Percentiles rank a stretch among this genome's conserved stretches.
Conservation (phyloP, 1,140 invertebrate species). For the Micrasema longulum region DNA sequence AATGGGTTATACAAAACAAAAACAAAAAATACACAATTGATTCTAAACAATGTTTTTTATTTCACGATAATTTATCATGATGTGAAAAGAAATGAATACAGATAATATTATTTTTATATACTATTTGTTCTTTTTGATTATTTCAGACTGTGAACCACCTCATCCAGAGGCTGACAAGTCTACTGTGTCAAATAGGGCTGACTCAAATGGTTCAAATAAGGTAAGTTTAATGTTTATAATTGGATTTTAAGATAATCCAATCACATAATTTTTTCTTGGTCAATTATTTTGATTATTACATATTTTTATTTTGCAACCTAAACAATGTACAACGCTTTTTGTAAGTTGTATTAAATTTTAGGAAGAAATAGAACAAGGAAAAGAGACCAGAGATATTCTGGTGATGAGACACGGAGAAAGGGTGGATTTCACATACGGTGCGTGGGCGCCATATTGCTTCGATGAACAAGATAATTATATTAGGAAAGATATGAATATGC, state of each 20-base stretch:
- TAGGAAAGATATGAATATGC: conserved; percentile 91
- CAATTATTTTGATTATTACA: too few relatives aligned
- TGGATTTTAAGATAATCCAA: not conserved
- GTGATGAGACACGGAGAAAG: conserved; percentile 90
- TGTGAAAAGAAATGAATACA: too few relatives aligned
- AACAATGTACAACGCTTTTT: not conserved
- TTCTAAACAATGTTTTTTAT: too few relatives aligned
- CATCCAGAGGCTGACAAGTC: conserved; percentile 22
- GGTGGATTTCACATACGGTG: conserved; percentile 91
- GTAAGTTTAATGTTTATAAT: conserved; percentile 21
- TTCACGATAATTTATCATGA: too few relatives aligned
- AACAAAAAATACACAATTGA: too few relatives aligned
- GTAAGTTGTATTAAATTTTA: conserved; percentile 10
- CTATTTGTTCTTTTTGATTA: too few relatives aligned
- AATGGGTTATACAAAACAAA: too few relatives aligned
- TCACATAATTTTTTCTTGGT: too few relatives aligned
- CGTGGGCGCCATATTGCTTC: conserved; percentile 90
- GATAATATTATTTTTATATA: too few relatives aligned
- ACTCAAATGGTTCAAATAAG: conserved; percentile 36
- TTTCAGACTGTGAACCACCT: conserved; percentile 34
- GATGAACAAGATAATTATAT: conserved; percentile 83
- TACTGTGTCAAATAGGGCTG: conserved; percentile 11
- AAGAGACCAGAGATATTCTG: conserved; percentile 70
- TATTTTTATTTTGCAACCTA: too few relatives aligned
- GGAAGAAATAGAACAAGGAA: conserved; percentile 25